Evolutionary conservation across 2,113 vertebrate genomes (phyloP).

Genomic region (Perca flavescens): DNA sequence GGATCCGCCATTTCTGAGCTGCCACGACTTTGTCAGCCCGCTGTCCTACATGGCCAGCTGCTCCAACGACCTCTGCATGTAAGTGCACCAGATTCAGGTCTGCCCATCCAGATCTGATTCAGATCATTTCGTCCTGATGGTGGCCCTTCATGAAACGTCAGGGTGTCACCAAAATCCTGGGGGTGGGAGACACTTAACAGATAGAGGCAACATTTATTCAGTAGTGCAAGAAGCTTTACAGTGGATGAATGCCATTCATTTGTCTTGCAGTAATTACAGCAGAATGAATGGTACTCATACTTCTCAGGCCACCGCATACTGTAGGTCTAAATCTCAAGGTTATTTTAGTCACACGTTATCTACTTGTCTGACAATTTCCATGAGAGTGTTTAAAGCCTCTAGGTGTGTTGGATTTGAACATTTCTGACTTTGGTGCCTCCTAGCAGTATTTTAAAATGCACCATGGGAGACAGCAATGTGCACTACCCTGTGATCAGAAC

Average conservation of each 20-base stretch:
- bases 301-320: too few relatives aligned
- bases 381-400: too few relatives aligned
- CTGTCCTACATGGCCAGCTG: conserved; percentile 94
- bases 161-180: background rate
- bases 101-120: background rate
- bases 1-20: conserved; percentile 88
- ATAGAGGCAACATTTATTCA: background rate
- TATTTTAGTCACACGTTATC: background rate
- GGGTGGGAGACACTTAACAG: background rate
- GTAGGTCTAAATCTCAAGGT: background rate
- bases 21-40: conserved; percentile 94
- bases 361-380: background rate
- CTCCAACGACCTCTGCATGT: conserved; percentile 95
- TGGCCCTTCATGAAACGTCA: background rate
- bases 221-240: background rate
- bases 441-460: background rate
- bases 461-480: background rate
- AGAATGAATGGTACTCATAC: background rate
- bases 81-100: conserved; percentile 73
- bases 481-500: background rate
- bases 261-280: background rate
- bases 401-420: too few relatives aligned
- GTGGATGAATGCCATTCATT: background rate
- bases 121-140: background rate
- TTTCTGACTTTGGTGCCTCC: background rate